Evolutionary conservation across 2,797 vertebrate species (phyloP), one percentile per base, ranked within the genome.

Genomic region (Sebastes goodei): DNA sequence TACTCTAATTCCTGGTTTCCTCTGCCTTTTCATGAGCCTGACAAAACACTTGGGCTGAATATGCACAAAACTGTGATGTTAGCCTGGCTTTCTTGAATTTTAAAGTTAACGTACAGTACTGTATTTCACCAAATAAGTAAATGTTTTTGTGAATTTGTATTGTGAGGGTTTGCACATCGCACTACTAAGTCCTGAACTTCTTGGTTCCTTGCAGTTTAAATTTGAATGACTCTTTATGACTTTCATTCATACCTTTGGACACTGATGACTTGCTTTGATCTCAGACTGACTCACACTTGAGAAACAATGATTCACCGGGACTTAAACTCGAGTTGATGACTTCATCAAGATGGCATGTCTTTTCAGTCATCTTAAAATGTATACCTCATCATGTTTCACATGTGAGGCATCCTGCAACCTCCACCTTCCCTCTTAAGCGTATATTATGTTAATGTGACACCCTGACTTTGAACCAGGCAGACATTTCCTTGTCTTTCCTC

Each of bases 241-340:
- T 15, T 57, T 11, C 15, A 52, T 25, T 67, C 38, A 81, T 55
- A 55, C 3, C 17, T 61, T 74, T 49, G 5, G 25, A 74, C 59
- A 38, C 2, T 14, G 27, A 80, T 81, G 49, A 72, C 33, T 55
- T 29, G 21, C n/a, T 74, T 74, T 46, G 49, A 42, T 27, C 14
- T 42, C 17, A 21, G 1, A 11, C 69, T 63, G 71, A 74, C 10
- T 73, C 17, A 8, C 17, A 25, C n/a, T 23, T 72, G 33, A 38
- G 25, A 56, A 74, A 76, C 64, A 25, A 55, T 74, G 25, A 86
- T 42, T 85, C 27, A 76, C 33, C 33, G 53, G 12, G 6, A 38
- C 4, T 57, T 33, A 21, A 23, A 61, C 11, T 17, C 2, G 3
- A 67, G 11, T 17, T 38, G 33, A 35, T 62, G 57, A 71, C 38